Conservation (phyloP, 2,113 vertebrate genomes). For the Chroicocephalus ridibundus region DNA sequence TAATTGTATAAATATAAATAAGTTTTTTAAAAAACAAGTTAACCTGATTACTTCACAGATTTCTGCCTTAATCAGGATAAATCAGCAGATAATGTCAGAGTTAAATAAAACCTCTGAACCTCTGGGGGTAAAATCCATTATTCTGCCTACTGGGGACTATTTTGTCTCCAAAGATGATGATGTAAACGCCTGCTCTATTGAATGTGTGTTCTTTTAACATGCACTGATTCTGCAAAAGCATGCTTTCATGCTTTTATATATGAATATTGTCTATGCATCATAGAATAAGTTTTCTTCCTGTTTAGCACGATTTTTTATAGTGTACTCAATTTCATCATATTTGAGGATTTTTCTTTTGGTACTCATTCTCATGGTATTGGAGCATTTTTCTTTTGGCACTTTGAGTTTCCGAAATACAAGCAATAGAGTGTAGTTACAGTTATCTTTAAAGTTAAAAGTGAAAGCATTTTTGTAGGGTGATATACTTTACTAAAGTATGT, state of each 20-base stretch:
- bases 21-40: neutral
- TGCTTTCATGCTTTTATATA: accelerated
- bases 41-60: neutral
- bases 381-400: neutral
- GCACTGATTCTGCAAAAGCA: neutral
- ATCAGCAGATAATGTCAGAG: neutral
- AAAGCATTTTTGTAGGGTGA: neutral
- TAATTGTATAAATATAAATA: neutral
- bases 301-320: neutral
- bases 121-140: neutral
- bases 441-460: neutral
- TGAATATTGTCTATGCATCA: neutral
- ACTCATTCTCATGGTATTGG: neutral
- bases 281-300: neutral
- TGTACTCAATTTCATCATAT: neutral
- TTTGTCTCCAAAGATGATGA: neutral
- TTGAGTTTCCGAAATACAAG: neutral
- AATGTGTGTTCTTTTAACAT: neutral
- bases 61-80: neutral
- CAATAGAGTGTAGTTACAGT: neutral
- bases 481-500: neutral
- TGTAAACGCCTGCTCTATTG: neutral
- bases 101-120: neutral
- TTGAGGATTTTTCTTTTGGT: neutral
- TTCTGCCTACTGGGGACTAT: neutral